Percentiles rank a stretch among this genome's conserved stretches.
Conservation (phyloP, 1,140 invertebrate species). For the Nasonia vitripennis region DNA sequence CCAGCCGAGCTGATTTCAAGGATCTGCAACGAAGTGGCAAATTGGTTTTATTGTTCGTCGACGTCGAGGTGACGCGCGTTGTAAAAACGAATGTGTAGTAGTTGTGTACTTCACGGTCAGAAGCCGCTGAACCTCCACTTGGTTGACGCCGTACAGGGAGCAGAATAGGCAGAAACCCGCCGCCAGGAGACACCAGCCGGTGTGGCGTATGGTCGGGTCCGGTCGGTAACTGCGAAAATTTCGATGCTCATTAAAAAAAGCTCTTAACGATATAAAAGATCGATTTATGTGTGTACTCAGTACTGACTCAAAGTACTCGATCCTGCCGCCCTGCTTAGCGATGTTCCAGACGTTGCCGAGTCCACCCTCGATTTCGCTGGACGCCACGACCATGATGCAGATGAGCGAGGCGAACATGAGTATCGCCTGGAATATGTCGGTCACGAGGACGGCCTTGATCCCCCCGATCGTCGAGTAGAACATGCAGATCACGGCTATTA, state of each 20-base stretch:
- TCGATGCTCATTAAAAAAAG: no score
- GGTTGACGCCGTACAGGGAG: conserved; percentile 88
- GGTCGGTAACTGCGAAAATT: conserved; percentile 61
- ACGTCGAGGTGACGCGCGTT: no score
- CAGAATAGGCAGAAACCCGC: conserved; percentile 85
- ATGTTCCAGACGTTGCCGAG: conserved; percentile 80
- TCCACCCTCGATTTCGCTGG: conserved; percentile 81
- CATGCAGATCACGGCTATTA: conserved; percentile 88
- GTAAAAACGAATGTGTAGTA: no score
- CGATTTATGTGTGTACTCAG: background rate
- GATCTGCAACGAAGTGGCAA: conserved; percentile 73
- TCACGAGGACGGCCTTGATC: conserved; percentile 92
- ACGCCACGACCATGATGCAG: conserved; percentile 69
- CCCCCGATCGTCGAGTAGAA: conserved; percentile 93
- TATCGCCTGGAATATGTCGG: conserved; percentile 88
- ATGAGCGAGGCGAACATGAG: conserved; percentile 83
- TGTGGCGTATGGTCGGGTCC: conserved; percentile 85
- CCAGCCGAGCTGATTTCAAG: conserved; percentile 78
- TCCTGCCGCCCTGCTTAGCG: conserved; percentile 75
- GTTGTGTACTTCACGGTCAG: conserved; percentile 69
- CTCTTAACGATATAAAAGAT: no score
- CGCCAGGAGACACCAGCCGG: conserved; percentile 82
- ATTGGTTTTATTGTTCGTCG: no score
- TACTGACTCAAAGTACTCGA: conserved; percentile 66
- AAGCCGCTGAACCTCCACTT: conserved; percentile 75